These are phyloP conservation scores for Pontoporia blainvillei DNA, from an alignment of 2,113 vertebrate species.

Conservation along the genomic window DNA sequence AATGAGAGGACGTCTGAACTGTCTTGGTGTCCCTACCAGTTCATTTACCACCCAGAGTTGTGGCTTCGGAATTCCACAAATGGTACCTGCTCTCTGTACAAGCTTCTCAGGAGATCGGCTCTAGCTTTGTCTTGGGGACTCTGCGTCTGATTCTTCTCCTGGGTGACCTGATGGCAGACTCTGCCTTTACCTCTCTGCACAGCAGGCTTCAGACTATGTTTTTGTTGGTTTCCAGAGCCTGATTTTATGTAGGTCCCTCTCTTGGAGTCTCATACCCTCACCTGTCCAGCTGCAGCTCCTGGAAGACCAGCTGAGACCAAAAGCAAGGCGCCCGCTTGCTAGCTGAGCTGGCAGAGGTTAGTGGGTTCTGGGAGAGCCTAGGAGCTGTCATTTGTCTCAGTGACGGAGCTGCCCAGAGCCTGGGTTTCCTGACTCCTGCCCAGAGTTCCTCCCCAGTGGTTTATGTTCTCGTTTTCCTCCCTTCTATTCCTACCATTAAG, in stretches of 20 bases:
- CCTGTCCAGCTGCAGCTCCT: not conserved
- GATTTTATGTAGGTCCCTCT: not conserved
- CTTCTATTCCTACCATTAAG: not conserved
- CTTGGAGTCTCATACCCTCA: not conserved
- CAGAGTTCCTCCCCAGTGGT: not conserved
- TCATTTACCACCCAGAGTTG: not conserved
- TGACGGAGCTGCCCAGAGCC: not conserved
- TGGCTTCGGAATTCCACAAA: not conserved
- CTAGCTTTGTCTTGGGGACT: not conserved
- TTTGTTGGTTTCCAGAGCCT: not conserved
- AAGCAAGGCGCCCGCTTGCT: not conserved
- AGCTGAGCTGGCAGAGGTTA: not conserved
- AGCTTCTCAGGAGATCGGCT: not conserved
- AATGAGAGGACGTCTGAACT: not conserved
- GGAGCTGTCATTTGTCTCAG: not conserved
- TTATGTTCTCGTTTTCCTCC: not conserved
- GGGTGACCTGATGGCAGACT: not conserved
- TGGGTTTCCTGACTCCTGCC: not conserved
- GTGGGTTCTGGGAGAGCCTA: not conserved
- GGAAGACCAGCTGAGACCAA: not conserved
- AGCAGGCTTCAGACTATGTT: not conserved
- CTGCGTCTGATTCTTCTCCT: not conserved
- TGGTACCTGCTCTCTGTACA: not conserved
- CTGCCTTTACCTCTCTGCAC: not conserved
- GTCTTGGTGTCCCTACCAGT: not conserved